Conservation (phyloP, 2,113 vertebrate species). For the Apus apus region DNA sequence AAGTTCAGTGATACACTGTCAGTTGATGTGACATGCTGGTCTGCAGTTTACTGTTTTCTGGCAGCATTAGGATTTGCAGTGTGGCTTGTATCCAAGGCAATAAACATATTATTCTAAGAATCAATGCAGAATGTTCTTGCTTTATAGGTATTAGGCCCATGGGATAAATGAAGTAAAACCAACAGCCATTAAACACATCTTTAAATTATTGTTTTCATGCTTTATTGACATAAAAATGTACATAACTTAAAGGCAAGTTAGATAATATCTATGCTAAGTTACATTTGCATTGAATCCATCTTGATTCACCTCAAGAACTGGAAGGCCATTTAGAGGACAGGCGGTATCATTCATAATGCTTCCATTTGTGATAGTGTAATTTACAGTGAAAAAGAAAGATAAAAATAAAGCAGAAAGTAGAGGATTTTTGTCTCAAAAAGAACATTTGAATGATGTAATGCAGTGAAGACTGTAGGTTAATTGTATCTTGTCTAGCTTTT, state of each 20-base stretch:
- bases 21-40: neutral
- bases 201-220: neutral
- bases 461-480: neutral
- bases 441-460: neutral
- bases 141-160: neutral
- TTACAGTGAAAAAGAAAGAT: neutral
- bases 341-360: neutral
- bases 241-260: neutral
- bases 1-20: neutral
- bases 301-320: neutral
- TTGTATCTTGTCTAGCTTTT: neutral
- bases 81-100: neutral
- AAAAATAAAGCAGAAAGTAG: neutral
- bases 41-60: neutral
- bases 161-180: neutral
- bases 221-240: neutral
- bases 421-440: neutral
- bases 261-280: neutral
- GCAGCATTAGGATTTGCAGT: neutral
- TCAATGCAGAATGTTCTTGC: neutral
- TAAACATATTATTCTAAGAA: neutral
- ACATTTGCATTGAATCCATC: neutral
- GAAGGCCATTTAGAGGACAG: neutral
- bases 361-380: neutral
- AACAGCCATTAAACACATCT: neutral